These are phyloP conservation scores for Dinocampus coccinellae DNA, from an alignment of 2,888 invertebrate genomes.

Conservation along the genomic window DNA sequence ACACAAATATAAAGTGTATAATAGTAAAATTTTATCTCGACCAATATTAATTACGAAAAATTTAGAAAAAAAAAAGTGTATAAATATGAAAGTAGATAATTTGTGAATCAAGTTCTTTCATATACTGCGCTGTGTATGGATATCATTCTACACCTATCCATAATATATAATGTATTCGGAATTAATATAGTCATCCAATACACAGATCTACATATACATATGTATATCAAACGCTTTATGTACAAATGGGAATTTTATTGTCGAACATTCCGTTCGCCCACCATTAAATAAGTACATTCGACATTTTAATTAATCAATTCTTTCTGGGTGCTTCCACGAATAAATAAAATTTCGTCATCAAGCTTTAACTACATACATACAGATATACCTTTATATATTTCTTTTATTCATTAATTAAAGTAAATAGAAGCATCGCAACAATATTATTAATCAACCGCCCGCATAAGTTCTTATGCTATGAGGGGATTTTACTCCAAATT, in stretches of 20 bases:
- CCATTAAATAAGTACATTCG: background rate
- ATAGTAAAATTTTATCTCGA: conserved; percentile 41
- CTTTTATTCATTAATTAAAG: background rate
- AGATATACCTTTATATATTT: background rate
- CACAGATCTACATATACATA: conserved; percentile 28
- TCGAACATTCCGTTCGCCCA: conserved; percentile 11
- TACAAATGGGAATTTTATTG: conserved; percentile 24
- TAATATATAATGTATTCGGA: conserved; percentile 3
- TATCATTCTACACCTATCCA: background rate
- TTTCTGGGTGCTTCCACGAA: conserved; percentile 6
- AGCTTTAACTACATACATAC: background rate
- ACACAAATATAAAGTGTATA: conserved; percentile 28
- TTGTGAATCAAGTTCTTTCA: conserved; percentile 36
- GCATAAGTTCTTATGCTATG: background rate
- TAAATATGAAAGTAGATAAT: conserved; percentile 40
- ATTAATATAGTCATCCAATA: conserved; percentile 35
- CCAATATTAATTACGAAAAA: conserved; percentile 40
- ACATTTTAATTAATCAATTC: conserved; percentile 17
- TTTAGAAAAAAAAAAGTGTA: background rate
- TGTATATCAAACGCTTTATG: conserved; percentile 21
- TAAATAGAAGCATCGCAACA: background rate
- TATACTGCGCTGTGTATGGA: conserved; percentile 36
- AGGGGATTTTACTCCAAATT: background rate
- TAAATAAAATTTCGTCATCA: background rate
- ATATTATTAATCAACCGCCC: too few relatives aligned